A percentile compares a stretch with the other conserved stretches of the same genome.
These are phyloP conservation scores for Microctenopoma lineatum DNA, from an alignment of 2,797 vertebrate genomes.

Conservation along the genomic window DNA sequence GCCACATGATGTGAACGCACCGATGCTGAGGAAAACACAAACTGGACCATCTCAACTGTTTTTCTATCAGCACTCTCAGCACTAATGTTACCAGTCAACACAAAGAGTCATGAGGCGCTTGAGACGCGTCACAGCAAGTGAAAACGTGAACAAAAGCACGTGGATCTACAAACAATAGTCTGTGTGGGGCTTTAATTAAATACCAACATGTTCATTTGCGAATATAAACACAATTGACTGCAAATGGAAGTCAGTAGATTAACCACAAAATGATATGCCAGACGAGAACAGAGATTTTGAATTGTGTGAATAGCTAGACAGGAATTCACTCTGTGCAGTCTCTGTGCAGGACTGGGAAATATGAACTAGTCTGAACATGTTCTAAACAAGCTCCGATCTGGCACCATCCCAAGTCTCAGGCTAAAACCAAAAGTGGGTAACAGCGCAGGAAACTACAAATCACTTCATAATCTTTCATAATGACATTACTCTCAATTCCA, in stretches of 20 bases:
- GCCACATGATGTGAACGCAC: not conserved
- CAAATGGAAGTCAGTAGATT: constrained; percentile 21
- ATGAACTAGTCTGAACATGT: constrained; percentile 72
- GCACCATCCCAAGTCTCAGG: constrained; percentile 45
- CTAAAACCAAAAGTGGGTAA: constrained; percentile 57
- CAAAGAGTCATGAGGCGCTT: constrained; percentile 12
- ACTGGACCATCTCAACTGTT: constrained; percentile 37
- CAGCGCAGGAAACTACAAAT: constrained; percentile 61
- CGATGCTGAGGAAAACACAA: constrained; percentile 46
- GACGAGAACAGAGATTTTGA: constrained; percentile 3
- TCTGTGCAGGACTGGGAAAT: constrained; percentile 35
- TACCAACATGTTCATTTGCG: constrained; percentile 12
- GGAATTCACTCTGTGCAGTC: constrained; percentile 39
- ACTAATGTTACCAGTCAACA: constrained; percentile 48
- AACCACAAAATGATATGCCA: constrained; percentile 14
- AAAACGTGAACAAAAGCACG: constrained; percentile 5
- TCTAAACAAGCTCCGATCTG: constrained; percentile 55
- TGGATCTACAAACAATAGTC: constrained; percentile 17
- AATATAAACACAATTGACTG: constrained; percentile 5
- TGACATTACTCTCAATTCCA: constrained; percentile 53
- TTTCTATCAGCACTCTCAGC: constrained; percentile 51
- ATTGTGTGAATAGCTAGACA: constrained; percentile 40
- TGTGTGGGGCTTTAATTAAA: not conserved
- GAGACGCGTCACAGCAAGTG: constrained; percentile 19
- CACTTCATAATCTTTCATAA: constrained; percentile 48